phyloP scores from a whole-genome alignment of 2,888 invertebrate genomes.

The Tipula unca region DNA sequence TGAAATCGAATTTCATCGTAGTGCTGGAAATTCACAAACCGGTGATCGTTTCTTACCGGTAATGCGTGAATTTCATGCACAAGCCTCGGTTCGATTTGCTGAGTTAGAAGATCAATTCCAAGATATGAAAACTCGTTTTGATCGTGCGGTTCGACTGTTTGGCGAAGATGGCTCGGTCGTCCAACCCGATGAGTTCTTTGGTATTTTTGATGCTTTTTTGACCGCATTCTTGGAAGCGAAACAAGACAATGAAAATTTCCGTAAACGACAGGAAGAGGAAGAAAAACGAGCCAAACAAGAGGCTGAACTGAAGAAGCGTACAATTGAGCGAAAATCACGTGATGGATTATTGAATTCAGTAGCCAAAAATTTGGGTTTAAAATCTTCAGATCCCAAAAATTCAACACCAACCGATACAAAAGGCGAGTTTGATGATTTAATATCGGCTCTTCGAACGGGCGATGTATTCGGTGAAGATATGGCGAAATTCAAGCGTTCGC shows the following conservation, averaged over 20 bases:
- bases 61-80: constrained; percentile 91
- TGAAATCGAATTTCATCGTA: constrained; percentile 85
- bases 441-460: constrained; percentile 87
- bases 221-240: constrained; percentile 73
- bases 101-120: constrained; percentile 88
- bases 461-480: constrained; percentile 95
- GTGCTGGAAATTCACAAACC: constrained; percentile 53
- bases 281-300: constrained; percentile 82
- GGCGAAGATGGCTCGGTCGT: constrained; percentile 79
- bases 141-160: constrained; percentile 78
- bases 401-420: constrained; percentile 59
- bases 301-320: constrained; percentile 75
- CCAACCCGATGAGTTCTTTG: constrained; percentile 91
- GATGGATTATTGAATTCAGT: constrained; percentile 71
- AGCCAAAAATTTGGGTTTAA: constrained; percentile 59
- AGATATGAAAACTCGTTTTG: constrained; percentile 91
- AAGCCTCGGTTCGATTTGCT: constrained; percentile 83
- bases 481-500: constrained; percentile 78
- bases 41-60: constrained; percentile 84
- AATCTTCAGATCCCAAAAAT: constrained; percentile 39
- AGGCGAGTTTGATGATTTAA: constrained; percentile 93
- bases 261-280: constrained; percentile 78
- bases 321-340: constrained; percentile 74
- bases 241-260: constrained; percentile 79
- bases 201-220: constrained; percentile 83